These are phyloP conservation scores for Monomorium pharaonis DNA, from an alignment of 1,140 invertebrate genomes.

Conservation along the genomic window DNA sequence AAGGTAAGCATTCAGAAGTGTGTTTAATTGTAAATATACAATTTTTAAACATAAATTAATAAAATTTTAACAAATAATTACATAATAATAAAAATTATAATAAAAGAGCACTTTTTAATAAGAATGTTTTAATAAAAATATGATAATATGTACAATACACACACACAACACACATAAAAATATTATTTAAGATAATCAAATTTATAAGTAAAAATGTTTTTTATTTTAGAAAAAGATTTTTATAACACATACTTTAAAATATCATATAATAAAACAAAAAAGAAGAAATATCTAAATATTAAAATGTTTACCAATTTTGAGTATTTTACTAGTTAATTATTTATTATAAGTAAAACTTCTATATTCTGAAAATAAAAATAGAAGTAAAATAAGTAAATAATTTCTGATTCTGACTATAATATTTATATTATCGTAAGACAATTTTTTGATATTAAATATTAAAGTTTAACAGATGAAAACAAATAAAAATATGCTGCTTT, in stretches of 20 bases:
- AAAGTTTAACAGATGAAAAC: not conserved
- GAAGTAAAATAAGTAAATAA: not conserved
- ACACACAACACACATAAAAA: not conserved
- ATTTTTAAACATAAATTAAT: not conserved
- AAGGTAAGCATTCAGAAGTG: constrained; percentile 21
- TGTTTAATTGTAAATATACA: not conserved
- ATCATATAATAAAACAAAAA: not conserved
- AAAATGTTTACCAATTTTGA: too few species aligned
- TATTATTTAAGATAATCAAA: not conserved
- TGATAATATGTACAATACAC: not conserved
- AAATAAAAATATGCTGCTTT: not conserved
- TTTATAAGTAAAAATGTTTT: not conserved
- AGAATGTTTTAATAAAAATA: not conserved
- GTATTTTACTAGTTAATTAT: too few species aligned
- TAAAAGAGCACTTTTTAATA: too few species aligned
- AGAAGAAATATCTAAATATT: too few species aligned
- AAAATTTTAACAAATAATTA: too few species aligned
- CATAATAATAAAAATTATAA: too few species aligned
- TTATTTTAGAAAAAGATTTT: not conserved
- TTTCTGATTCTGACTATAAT: not conserved
- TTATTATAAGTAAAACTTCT: not conserved
- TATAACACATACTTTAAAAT: not conserved
- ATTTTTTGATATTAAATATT: too few species aligned
- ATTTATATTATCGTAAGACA: not conserved
- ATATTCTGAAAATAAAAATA: not conserved